A percentile compares a stretch with the other conserved stretches of the same genome.
Evolutionary conservation across 2,113 vertebrate species (phyloP).

Genomic region (Tychaedon coryphoeus): DNA sequence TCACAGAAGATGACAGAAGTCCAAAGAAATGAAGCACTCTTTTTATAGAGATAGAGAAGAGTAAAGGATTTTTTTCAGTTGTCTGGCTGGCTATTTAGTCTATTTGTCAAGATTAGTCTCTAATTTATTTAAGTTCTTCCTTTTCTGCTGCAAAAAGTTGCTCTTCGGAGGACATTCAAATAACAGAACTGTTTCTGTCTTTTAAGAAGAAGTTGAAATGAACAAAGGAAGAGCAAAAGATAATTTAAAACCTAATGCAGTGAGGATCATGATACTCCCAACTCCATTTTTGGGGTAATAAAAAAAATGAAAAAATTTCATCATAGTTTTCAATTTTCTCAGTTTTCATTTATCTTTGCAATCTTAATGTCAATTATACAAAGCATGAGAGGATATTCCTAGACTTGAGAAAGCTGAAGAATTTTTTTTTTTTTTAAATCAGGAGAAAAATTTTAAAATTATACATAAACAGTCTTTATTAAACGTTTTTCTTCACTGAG

Average conservation of each 20-base stretch:
- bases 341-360: not conserved
- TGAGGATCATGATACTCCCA: not conserved
- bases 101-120: not conserved
- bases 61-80: not conserved
- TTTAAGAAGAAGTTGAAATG: not conserved
- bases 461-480: not conserved
- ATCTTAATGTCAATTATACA: not conserved
- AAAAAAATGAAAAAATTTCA: not conserved
- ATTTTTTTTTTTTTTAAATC: not conserved
- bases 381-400: not conserved
- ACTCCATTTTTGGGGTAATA: not conserved
- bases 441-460: not conserved
- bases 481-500: not conserved
- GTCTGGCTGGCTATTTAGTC: not conserved
- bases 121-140: not conserved
- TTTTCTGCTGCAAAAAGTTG: not conserved
- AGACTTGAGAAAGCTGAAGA: not conserved
- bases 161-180: not conserved
- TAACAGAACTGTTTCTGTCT: not conserved
- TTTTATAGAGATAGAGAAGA: not conserved
- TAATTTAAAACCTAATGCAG: not conserved
- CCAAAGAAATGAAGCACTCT: not conserved
- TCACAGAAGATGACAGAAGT: not conserved
- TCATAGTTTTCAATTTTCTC: not conserved
- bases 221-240: not conserved